Evolutionary conservation across 1,140 invertebrate genomes (phyloP), one percentile per base, ranked within the genome.

Genomic region (Zeugodacus cucurbitae): DNA sequence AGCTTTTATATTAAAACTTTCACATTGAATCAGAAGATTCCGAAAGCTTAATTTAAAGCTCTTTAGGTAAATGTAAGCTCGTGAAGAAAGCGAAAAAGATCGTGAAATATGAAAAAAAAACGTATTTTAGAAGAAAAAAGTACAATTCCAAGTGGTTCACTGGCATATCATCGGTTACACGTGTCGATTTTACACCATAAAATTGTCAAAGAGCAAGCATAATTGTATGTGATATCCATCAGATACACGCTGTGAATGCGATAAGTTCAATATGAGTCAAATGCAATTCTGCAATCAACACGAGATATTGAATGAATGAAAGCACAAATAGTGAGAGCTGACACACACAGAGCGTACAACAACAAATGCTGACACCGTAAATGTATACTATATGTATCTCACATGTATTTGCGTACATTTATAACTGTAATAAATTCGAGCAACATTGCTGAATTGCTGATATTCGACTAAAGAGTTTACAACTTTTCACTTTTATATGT

Each of bases 221-320:
- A 62, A 67, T 29, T 67, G 62, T 67, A 34, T 17, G 62, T 26
- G 29, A 67, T 67, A 67, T 32, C 26, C 62, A 67, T 67, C 29
- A 67, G 29, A 67, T 17, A 67, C 29, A 29, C 29, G 26, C 22
- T 10, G 32, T 20, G 29, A 37, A 74, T 74, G 67, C 17, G 67
- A 74, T 41, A 41, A 74, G 67, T 74, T 74, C 67, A 41, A 74
- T 74, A 37, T 74, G 32, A 74, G 32, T 74, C 3, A 74, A 74
- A 37, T 37, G 48, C n/a, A 41, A 34, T 74, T 41, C 34, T 37
- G 34, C 67, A 74, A 74, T 74, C 67, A 74, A 74, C 67, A 41
- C 67, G 67, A 70, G 67, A 70, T 70, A 70, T n/a, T 34, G 67
- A 37, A n/a, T 70, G 67, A 70, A 37, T 70, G 26, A 70, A 70